phyloP scores from a whole-genome alignment of 2,888 invertebrate genomes.

The Mechanitis messenoides region DNA sequence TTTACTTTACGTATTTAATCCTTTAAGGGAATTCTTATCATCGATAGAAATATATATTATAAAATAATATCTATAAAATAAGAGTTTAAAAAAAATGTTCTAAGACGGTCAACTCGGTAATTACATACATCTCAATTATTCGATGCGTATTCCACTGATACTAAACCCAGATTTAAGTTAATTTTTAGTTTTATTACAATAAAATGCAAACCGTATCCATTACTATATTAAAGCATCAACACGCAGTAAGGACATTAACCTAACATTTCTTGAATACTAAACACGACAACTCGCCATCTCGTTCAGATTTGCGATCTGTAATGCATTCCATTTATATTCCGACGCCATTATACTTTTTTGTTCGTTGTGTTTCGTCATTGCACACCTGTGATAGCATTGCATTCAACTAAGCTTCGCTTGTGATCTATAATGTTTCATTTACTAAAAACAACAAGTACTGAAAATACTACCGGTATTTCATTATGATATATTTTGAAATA shows the following conservation, averaged over 20 bases:
- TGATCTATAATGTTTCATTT: no score
- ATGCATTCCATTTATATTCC: constrained; percentile 27
- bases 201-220: neutral
- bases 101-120: no score
- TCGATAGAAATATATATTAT: neutral
- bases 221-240: constrained; percentile 25
- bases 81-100: no score
- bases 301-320: constrained; percentile 34
- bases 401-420: no score
- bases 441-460: no score
- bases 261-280: constrained; percentile 49
- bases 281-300: constrained; percentile 39
- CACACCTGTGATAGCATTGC: neutral
- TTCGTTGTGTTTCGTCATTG: constrained; percentile 11
- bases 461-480: no score
- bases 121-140: no score
- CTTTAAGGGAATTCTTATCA: neutral
- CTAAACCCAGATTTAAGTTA: no score
- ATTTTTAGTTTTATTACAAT: neutral
- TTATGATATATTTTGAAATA: no score
- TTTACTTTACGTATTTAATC: neutral
- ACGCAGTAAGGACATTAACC: constrained; percentile 46
- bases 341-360: constrained; percentile 15
- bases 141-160: no score
- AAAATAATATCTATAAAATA: no score